Evolutionary conservation across 2,113 vertebrate species (phyloP), one percentile per base, ranked within the genome.

Genomic region (Mixornis gularis): DNA sequence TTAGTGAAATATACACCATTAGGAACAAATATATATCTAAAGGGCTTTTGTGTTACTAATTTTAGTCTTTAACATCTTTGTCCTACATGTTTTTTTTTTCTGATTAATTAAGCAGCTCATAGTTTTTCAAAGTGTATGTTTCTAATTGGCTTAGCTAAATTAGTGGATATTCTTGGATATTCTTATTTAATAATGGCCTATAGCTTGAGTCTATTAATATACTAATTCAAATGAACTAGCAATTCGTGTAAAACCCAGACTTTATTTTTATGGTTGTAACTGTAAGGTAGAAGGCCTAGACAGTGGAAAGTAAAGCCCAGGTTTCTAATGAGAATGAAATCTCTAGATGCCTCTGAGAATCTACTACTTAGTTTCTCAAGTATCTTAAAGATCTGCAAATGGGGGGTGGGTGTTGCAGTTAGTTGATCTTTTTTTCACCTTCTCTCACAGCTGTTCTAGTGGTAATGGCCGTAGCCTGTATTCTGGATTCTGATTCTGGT

Each of bases 111-210:
- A 92, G 21, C 52, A 86, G 55, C 55, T 79, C 32, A 27, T n/a
- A 7, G n/a, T 73, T 89, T 94, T 64, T 89, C 55, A 53, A 51
- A 79, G 38, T 73, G 17, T 55, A 12, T 74, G 11, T 18, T 92
- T 90, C 87, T 89, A 93, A 87, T 77, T 91, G 85, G 60, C 41
- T 72, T 63, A 69, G 49, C 36, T 92, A 69, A 91, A 82, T 87
- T 63, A 79, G 51, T 82, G 53, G 63, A 68, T 85, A 66, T 74
- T 74, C 51, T 66, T 85, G 52, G 30, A 18, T 87, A 51, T 64
- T 79, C 46, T 90, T 85, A 77, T 40, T 95, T 89, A 89, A 91
- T 76, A 91, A 79, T 62, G 46, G 38, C 34, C 49, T 94, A 32
- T 85, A 85, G 24, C 30, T 89, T 73, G 24, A 79, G 32, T 52